phyloP scores from a whole-genome alignment of 30 jellyfish, hydroid and myxozoan species.

The Haliclystus octoradiatus region DNA sequence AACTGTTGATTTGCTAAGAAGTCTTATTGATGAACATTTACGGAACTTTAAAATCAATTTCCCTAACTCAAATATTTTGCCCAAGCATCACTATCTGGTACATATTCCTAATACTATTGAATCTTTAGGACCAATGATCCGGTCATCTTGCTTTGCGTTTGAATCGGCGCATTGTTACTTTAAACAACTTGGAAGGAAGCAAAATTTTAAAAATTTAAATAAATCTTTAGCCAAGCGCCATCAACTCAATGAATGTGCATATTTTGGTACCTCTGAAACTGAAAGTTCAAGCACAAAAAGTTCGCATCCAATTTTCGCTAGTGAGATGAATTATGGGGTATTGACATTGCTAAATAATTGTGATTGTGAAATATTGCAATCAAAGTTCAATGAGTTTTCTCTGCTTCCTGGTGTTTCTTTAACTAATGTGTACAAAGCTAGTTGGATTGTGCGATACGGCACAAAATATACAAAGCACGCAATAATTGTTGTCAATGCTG shows the following conservation, averaged over 20 bases:
- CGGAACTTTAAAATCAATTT: neutral
- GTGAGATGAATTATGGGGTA: slow-evolving; percentile 24
- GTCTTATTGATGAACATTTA: slow-evolving; percentile 6
- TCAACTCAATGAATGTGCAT: neutral
- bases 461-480: neutral
- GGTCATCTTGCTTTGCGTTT: slow-evolving; percentile 9
- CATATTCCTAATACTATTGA: slow-evolving; percentile 5
- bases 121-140: slow-evolving; percentile 7
- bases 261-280: neutral
- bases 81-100: slow-evolving; percentile 22
- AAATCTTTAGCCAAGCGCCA: neutral
- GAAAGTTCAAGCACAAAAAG: too few species aligned
- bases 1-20: neutral
- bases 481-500: neutral
- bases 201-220: slow-evolving; percentile 2
- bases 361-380: too few species aligned
- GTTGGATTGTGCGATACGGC: slow-evolving; percentile 7
- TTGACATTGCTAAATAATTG: too few species aligned
- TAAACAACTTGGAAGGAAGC: slow-evolving; percentile 8
- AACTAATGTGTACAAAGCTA: neutral
- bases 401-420: neutral
- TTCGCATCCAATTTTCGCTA: slow-evolving; percentile 32
- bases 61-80: slow-evolving; percentile 1
- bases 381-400: neutral
- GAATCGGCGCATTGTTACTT: slow-evolving; percentile 10